Base-by-base conservation (phyloP, 1,140 invertebrate genomes). In the Chelonus insularis region DNA sequence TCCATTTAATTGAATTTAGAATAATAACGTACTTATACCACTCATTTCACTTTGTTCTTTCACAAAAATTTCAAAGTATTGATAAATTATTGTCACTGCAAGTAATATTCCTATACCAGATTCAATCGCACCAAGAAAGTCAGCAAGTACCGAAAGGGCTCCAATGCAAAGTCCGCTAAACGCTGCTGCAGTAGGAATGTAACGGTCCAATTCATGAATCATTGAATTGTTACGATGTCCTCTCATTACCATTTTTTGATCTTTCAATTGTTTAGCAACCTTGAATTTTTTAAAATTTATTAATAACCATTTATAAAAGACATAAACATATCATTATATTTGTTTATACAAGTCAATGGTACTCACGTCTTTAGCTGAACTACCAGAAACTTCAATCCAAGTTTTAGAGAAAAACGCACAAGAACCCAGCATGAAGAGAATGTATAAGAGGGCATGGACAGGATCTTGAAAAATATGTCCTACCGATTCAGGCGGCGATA, bases 351-450 rank as follows among this genome's bases (percentile, higher is more conserved):
- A 34, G 20, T 11, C 18, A 18, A n/a, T 18, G 60, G 48, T 62
- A 85, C 91, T 91, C 83, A 97, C 98, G 87, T 99, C 98, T 84
- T 99, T 99, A 60, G 98, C 97, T 57, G 96, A 98, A 55, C 96
- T 98, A 57, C 98, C 97, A 48, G 96, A 98, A 9, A 99, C 97
- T 83, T 99, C 97, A 78, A 99, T 99, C 98, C 98, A 99, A 9
- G 96, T 99, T 83, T 99, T 99, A 1, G 97, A 99, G 89, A 99
- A 99, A 88, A 99, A 99, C 4, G 98, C 98, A 79, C 98, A 99
- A 0, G 97, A 99, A 39, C 97, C 97, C 66, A 99, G 85, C 98
- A 99, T 99, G 83, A 99, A 99, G 59, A 97, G 82, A 73, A 99
- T 98, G 85, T 99, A 99, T 1, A 99, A 86, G 8, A 99, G 73